These are phyloP conservation scores for Mimachlamys varia DNA, from an alignment of 2,888 invertebrate species.

Conservation along the genomic window DNA sequence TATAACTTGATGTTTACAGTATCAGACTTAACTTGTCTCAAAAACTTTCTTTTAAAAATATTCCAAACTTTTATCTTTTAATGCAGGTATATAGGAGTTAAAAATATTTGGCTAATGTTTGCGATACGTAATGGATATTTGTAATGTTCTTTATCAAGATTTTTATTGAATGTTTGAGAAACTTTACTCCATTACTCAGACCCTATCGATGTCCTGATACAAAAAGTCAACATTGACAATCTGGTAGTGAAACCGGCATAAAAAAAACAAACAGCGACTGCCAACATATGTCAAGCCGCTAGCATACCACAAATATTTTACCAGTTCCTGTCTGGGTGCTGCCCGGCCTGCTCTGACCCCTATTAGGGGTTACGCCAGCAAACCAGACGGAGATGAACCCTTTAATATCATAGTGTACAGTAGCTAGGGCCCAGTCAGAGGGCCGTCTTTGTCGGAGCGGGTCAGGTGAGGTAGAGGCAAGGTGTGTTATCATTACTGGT, in stretches of 20 bases:
- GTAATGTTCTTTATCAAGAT: not conserved
- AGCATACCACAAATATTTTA: conserved; percentile 11
- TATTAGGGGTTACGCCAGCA: conserved; percentile 18
- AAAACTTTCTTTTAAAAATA: not conserved
- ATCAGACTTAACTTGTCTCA: not conserved
- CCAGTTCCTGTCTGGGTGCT: conserved; percentile 12
- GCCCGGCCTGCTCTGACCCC: conserved; percentile 5
- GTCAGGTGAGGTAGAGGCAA: conserved; percentile 17
- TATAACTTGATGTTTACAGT: not conserved
- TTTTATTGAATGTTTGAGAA: not conserved
- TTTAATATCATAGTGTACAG: not conserved
- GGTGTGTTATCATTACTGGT: not conserved
- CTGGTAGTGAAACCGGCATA: not conserved
- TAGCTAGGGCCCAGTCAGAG: not conserved
- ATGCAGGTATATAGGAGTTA: not conserved
- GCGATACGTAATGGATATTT: not conserved
- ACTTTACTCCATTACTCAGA: not conserved
- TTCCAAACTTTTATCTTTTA: not conserved
- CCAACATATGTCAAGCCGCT: not conserved
- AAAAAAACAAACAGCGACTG: not conserved
- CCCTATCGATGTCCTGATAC: conserved; percentile 15
- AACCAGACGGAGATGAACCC: not conserved
- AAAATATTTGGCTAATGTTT: not conserved
- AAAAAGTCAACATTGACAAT: conserved; percentile 29
- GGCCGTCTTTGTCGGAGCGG: not conserved